Evolutionary conservation across 2,113 vertebrate species (phyloP), one percentile per base, ranked within the genome.

Genomic region (human (Homo sapiens)): DNA sequence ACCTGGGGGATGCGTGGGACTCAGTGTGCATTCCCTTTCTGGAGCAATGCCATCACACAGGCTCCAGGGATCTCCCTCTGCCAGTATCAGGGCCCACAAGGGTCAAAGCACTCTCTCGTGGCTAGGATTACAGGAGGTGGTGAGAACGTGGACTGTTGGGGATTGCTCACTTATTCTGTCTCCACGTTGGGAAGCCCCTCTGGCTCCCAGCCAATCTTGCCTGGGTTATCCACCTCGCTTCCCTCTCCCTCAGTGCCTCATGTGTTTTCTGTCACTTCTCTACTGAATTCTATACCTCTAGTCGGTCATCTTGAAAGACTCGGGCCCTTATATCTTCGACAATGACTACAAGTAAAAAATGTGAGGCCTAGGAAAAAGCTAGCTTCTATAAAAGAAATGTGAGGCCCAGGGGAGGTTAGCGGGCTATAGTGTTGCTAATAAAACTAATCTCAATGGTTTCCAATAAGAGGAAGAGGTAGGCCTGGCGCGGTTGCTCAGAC

Each of bases 261-360:
- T 16, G 27, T 78, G 45, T 78, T 78, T 78, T 43, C 75, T 32
- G 75, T 48, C 75, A 48, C 75, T 78, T 32, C 43, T 78, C 73
- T 78, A 45, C 43, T 18, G 43, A 78, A 78, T 48, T 45, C 75
- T 48, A 8, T 5, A 30, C 16, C 75, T 32, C 16, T 30, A 78
- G 14, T 48, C 27, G 30, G 75, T 48, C 43, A 48, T 32, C 73
- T 27, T 76, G 73, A 76, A 76, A 30, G 75, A 48, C 43, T 48
- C 45, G 30, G 86, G 43, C 27, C 88, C 85, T 66, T 96, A n/a
- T 25, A 76, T 57, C 68, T 93, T 50, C 92, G 94, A 90, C 32
- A 93, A 43, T 90, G 52, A 95, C 83, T 76, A 64, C 86, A 89
- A 92, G 27, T 32, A 92, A 57, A 23, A 95, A 93, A 64, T 38